phyloP scores from a whole-genome alignment of 2,888 invertebrate genomes.

The Atethmia centrago region DNA sequence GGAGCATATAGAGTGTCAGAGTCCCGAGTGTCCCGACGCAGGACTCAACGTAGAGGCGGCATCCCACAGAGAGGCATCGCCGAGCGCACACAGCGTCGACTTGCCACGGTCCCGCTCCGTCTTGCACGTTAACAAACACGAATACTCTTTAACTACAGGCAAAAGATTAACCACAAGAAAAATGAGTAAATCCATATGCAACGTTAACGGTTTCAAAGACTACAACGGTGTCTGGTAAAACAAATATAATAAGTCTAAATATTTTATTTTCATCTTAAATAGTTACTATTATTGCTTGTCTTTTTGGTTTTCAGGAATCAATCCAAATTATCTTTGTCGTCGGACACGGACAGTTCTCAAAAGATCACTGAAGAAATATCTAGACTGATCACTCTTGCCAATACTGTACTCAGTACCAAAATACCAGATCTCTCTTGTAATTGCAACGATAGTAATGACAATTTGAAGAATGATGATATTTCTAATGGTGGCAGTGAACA shows the following conservation, averaged over 20 bases:
- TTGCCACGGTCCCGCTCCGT: slow-evolving; percentile 86
- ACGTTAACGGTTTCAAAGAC: slow-evolving; percentile 85
- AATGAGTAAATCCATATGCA: slow-evolving; percentile 87
- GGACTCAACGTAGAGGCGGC: slow-evolving; percentile 67
- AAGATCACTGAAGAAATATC: slow-evolving; percentile 87
- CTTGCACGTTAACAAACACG: slow-evolving; percentile 84
- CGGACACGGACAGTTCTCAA: slow-evolving; percentile 78
- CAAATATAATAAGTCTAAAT: slow-evolving; percentile 15
- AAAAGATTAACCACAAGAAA: slow-evolving; percentile 84
- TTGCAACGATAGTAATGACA: slow-evolving; percentile 70
- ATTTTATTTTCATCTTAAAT: neutral
- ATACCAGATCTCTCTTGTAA: slow-evolving; percentile 84
- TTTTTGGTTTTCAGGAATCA: slow-evolving; percentile 79
- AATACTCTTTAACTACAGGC: slow-evolving; percentile 75
- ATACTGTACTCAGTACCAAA: slow-evolving; percentile 86
- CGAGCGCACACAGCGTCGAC: slow-evolving; percentile 77
- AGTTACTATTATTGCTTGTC: neutral
- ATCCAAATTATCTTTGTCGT: slow-evolving; percentile 80
- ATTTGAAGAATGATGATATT: slow-evolving; percentile 61
- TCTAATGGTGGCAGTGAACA: slow-evolving; percentile 53
- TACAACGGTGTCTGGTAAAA: slow-evolving; percentile 80
- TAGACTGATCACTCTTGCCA: slow-evolving; percentile 88
- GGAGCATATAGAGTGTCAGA: slow-evolving; percentile 90
- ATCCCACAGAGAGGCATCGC: slow-evolving; percentile 64
- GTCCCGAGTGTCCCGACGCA: slow-evolving; percentile 75